Conservation (phyloP, 2,113 vertebrate species). For the Alligator mississippiensis region DNA sequence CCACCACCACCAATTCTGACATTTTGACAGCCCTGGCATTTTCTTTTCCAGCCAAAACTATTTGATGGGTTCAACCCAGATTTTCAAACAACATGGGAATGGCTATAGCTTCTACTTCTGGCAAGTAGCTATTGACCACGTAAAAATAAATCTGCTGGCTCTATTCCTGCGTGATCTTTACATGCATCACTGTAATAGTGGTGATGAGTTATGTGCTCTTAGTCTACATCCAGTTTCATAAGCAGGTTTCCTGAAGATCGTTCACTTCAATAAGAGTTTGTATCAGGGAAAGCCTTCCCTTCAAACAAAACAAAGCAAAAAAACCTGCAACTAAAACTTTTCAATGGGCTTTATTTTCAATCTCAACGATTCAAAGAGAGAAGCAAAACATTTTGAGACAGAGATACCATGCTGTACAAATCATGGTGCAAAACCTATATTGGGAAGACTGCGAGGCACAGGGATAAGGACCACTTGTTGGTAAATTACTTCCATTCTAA, state of each 20-base stretch:
- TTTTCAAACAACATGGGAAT: too few species aligned
- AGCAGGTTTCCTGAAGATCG: slow-evolving; percentile 45
- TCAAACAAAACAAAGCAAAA: slow-evolving; percentile 28
- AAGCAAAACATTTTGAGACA: neutral
- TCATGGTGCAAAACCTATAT: slow-evolving; percentile 21
- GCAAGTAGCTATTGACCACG: too few species aligned
- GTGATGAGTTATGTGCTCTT: slow-evolving; percentile 5
- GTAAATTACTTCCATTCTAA: slow-evolving; percentile 54
- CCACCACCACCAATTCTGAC: neutral
- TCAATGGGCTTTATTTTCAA: neutral
- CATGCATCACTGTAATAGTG: neutral
- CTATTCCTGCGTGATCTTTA: neutral
- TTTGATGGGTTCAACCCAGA: too few species aligned
- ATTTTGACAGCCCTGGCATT: too few species aligned
- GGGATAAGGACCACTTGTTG: slow-evolving; percentile 71
- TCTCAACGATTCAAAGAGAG: slow-evolving; percentile 35
- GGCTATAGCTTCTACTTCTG: too few species aligned
- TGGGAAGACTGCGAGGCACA: slow-evolving; percentile 40
- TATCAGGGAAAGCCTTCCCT: slow-evolving; percentile 41
- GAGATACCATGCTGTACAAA: neutral
- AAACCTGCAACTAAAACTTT: slow-evolving; percentile 7
- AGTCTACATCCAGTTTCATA: slow-evolving; percentile 39
- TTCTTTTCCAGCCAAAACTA: too few species aligned
- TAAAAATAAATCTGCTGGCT: slow-evolving; percentile 28
- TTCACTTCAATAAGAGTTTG: slow-evolving; percentile 22